These are phyloP conservation scores for Tridacna gigas DNA, from an alignment of 2,888 invertebrate species.

Conservation along the genomic window DNA sequence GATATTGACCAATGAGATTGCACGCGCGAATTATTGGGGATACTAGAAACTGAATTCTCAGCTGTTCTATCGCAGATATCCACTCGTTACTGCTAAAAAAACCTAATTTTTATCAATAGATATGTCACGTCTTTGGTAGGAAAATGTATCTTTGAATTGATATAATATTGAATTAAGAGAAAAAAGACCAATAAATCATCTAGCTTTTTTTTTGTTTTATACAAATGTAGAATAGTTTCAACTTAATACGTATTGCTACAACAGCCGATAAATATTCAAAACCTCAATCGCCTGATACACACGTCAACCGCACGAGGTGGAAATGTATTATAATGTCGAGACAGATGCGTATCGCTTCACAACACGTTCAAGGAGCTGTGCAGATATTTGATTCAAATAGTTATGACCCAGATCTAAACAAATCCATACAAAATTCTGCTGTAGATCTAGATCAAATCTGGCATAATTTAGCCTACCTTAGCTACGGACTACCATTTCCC, in stretches of 20 bases:
- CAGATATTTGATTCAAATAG: no score
- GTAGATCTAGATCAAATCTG: no score
- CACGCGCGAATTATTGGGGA: conserved; percentile 48
- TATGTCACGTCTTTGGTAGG: not conserved
- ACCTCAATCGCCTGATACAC: conserved; percentile 1
- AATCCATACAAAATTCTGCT: no score
- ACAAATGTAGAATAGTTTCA: no score
- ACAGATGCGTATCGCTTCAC: no score
- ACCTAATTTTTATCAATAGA: not conserved
- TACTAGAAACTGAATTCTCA: conserved; percentile 42
- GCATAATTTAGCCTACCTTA: no score
- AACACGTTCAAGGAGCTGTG: no score
- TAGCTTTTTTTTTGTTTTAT: no score
- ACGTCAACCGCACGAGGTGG: not conserved
- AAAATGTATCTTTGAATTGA: not conserved
- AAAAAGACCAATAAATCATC: no score
- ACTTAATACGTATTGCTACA: not conserved
- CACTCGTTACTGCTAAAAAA: not conserved
- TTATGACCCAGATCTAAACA: no score
- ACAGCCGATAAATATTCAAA: conserved; percentile 2
- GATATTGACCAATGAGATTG: conserved; percentile 40
- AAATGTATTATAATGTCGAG: not conserved
- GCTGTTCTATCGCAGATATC: conserved; percentile 34
- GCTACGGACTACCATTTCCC: no score
- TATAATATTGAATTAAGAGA: not conserved